Evolutionary conservation across 2,113 vertebrate species (phyloP), one percentile per base, ranked within the genome.

Genomic region (Nanorana parkeri): DNA sequence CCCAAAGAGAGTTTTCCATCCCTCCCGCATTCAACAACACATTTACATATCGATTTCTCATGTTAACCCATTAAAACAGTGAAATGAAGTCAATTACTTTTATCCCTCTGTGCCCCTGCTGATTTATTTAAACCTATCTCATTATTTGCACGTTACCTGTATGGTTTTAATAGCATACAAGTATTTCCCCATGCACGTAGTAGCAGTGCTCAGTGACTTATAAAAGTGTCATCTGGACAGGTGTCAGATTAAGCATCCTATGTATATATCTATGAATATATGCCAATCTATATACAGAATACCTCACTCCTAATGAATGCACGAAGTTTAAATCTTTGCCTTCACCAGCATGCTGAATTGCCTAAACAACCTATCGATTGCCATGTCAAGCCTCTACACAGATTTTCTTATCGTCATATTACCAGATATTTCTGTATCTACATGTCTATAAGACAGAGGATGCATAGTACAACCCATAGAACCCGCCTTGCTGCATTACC

Each of bases 41-140:
- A 80, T 80, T 60, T 80, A 67, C 67, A 80, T 80, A 80, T 80
- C 41, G 77, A 80, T 80, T 80, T 80, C 29, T 71, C 68, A 41
- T 63, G 67, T 80, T 68, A 68, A 71, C 67, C 64, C 67, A 68
- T 80, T 68, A 71, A 71, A 68, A 63, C 36, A 71, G 28, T 71
- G 36, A 71, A 80, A 69, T 71, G n/a, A 23, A 80, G 67, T 80
- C 78, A 80, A 71, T 63, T 60, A 80, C 67, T 61, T 63, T 68
- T 68, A 71, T 68, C 68, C 65, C 54, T 36, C 54, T 15, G n/a
- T 41, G 77, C 67, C 47, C 54, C 77, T 58, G 52, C 77, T 68
- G 65, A 68, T 68, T 68, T 36, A 41, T 79, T 68, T 69, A 55
- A 36, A 55, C 65, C n/a, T 41, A 23, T 20, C 23, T 56, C 65